Evolutionary conservation across 2,113 vertebrate genomes (phyloP), one percentile per base, ranked within the genome.

Genomic region (Notarius quadriscutis): DNA sequence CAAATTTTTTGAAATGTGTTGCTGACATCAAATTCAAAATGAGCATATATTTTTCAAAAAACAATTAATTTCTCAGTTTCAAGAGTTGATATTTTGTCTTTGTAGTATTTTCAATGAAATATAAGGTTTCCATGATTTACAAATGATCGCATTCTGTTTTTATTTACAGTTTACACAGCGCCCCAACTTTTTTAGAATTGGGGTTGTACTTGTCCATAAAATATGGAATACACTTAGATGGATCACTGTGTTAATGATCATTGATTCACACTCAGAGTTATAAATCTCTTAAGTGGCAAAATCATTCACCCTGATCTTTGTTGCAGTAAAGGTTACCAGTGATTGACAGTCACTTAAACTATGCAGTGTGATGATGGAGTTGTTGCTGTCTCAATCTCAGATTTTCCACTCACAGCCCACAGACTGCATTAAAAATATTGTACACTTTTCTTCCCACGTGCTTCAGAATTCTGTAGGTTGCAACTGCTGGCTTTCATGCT

Each of bases 301-400:
- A 71, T 41, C 0, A 2, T 1, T 18, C 10, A 27, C 10, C 65
- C 4, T 67, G n/a, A 67, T 67, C 65, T 22, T 62, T 62, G 58
- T 63, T 22, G 62, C 60, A 48, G 25, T 50, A 67, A 84, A 51
- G 17, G 51, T 85, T 75, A 30, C 53, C 62, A 30, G 41, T 78
- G 78, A 51, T 18, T 85, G 58, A 62, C 9, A 25, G 15, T 25
- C 83, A 58, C 71, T 74, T 85, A 85, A 85, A 12, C 25, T 41
- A 58, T 48, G 71, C 41, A 63, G 22, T 20, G 84, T 62, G 34
- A 48, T 48, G 67, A 58, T 60, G 14, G 34, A 25, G 15, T 75
- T 75, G 20, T 7, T n/a, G 25, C 34, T 48, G 25, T 63, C 41
- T 84, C 48, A 75, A 58, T 7, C 41, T 51, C 48, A 51, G 20